Evolutionary conservation across 53 echinoderm and acorn worm genomes (phyloP).

Genomic region (Holothuria scabra): DNA sequence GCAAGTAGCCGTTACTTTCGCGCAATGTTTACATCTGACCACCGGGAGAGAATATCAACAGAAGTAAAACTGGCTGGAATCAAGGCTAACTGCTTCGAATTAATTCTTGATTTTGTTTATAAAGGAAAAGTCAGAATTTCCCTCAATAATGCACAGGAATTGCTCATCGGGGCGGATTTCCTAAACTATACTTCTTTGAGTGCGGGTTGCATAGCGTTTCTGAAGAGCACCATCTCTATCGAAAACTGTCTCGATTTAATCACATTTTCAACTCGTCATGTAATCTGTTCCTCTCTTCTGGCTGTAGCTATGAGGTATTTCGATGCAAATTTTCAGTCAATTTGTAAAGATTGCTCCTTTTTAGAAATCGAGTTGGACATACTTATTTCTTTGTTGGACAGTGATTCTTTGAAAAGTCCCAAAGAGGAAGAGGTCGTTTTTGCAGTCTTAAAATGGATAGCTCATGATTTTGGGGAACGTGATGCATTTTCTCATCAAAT

Average conservation of each 20-base stretch:
- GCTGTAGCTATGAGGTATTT: constrained; percentile 58
- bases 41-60: constrained; percentile 62
- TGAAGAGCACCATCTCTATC: constrained; percentile 52
- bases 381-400: not conserved
- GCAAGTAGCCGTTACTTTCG: constrained; percentile 75
- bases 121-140: constrained; percentile 57
- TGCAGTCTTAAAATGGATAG: constrained; percentile 68
- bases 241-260: constrained; percentile 67
- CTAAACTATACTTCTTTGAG: constrained; percentile 63
- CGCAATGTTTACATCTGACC: constrained; percentile 70
- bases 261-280: constrained; percentile 61
- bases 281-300: constrained; percentile 45
- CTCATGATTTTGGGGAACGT: constrained; percentile 35
- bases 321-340: constrained; percentile 59
- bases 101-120: constrained; percentile 68
- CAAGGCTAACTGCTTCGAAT: constrained; percentile 45
- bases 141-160: constrained; percentile 58
- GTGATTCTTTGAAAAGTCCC: constrained; percentile 41
- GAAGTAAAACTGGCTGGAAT: constrained; percentile 58
- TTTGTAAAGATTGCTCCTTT: constrained; percentile 50
- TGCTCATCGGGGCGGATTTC: constrained; percentile 66
- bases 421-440: constrained; percentile 62
- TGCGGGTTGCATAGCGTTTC: constrained; percentile 54
- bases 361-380: constrained; percentile 30
- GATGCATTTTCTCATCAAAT: constrained; percentile 48